These are phyloP conservation scores for Enoplosus armatus DNA, from an alignment of 2,797 vertebrate genomes.

Conservation along the genomic window DNA sequence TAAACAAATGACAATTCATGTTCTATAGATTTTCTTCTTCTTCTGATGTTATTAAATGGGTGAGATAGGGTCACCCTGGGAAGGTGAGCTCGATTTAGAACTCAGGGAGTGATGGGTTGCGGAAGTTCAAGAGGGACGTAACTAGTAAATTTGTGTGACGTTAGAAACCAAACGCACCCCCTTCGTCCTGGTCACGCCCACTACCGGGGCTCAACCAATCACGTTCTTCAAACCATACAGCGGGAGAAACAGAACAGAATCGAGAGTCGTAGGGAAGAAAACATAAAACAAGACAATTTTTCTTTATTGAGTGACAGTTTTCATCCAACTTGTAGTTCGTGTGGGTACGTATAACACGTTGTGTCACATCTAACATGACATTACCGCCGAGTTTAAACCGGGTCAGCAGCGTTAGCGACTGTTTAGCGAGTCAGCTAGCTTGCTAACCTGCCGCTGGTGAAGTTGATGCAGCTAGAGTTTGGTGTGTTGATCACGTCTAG, in stretches of 20 bases:
- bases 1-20: too few relatives aligned
- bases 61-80: background rate
- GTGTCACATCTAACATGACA: background rate
- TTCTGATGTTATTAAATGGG: background rate
- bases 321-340: background rate
- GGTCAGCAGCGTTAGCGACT: background rate
- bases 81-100: constrained; percentile 5
- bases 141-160: rapidly evolving
- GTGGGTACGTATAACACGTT: constrained; percentile 46
- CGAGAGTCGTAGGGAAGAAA: background rate
- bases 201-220: constrained; percentile 57
- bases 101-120: too few relatives aligned
- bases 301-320: background rate
- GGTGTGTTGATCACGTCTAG: background rate
- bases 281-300: background rate
- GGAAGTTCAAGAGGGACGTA: background rate
- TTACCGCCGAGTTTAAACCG: background rate
- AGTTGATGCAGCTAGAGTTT: background rate
- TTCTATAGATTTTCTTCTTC: background rate
- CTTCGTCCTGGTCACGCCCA: background rate
- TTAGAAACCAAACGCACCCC: constrained; percentile 21
- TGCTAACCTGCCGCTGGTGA: background rate
- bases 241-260: constrained; percentile 70
- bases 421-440: constrained; percentile 8
- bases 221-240: constrained; percentile 45